phyloP scores from a whole-genome alignment of 2,888 invertebrate genomes.

The Leptopterna dolabrata region DNA sequence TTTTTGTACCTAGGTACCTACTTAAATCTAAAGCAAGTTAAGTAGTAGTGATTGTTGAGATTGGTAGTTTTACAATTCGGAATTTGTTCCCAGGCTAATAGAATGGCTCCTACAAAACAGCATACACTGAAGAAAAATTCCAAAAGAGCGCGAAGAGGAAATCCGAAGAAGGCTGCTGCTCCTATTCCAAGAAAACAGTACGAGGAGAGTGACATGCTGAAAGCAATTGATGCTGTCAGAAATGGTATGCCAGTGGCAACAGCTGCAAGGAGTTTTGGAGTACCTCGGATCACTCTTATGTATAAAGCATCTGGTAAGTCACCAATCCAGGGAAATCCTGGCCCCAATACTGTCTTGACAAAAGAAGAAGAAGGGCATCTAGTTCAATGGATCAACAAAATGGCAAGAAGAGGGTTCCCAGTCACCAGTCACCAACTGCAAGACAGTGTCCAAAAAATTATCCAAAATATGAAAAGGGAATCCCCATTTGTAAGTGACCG shows the following conservation, averaged over 20 bases:
- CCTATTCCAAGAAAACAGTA: too few relatives aligned
- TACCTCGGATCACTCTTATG: background rate
- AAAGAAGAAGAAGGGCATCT: too few relatives aligned
- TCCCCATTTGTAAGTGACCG: slow-evolving; percentile 58
- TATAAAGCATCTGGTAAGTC: background rate
- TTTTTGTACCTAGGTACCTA: too few relatives aligned
- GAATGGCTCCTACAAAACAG: too few relatives aligned
- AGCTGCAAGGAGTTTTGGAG: background rate
- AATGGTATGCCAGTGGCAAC: background rate
- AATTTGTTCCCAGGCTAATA: too few relatives aligned
- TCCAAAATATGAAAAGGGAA: slow-evolving; percentile 54
- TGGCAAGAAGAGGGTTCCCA: slow-evolving; percentile 51
- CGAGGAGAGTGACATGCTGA: too few relatives aligned
- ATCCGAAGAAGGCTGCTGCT: too few relatives aligned
- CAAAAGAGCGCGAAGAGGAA: too few relatives aligned
- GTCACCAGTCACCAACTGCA: slow-evolving; percentile 55
- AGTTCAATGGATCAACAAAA: slow-evolving; percentile 31
- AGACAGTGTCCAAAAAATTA: slow-evolving; percentile 57
- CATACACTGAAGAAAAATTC: too few relatives aligned
- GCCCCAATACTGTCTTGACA: slow-evolving; percentile 24
- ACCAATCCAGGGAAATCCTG: background rate
- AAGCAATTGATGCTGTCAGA: background rate
- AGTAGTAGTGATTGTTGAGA: too few relatives aligned
- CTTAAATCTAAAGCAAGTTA: too few relatives aligned
- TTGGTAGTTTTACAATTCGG: too few relatives aligned